Percentiles rank a stretch among this genome's conserved stretches.
phyloP scores from a whole-genome alignment of 1,140 invertebrate species.

The Drosophila takahashii region DNA sequence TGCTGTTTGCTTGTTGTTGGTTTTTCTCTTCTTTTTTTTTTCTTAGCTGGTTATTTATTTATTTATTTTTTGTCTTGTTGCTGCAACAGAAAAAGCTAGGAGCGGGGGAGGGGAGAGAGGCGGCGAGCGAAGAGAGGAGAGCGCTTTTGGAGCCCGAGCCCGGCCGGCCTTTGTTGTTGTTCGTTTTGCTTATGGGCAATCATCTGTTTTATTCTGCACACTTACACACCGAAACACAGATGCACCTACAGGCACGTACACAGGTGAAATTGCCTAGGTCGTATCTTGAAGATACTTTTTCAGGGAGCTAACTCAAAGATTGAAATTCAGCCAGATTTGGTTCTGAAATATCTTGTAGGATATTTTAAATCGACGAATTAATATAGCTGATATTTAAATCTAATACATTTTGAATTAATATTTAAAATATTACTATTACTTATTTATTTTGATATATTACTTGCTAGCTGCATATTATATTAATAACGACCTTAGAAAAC shows the following conservation, averaged over 20 bases:
- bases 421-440: too few species aligned
- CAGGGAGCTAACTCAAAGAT: too few species aligned
- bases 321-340: not conserved
- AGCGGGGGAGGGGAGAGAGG: constrained; percentile 18
- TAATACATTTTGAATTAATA: too few species aligned
- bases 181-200: constrained; percentile 78
- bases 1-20: constrained; percentile 64
- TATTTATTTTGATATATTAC: too few species aligned
- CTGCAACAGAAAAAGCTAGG: constrained; percentile 45
- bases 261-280: constrained; percentile 15
- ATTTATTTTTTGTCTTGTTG: constrained; percentile 71
- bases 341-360: too few species aligned
- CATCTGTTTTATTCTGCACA: constrained; percentile 80
- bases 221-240: constrained; percentile 29
- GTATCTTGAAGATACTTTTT: not conserved
- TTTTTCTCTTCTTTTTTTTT: constrained; percentile 44
- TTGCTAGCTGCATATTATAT: too few species aligned
- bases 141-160: too few species aligned
- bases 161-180: constrained; percentile 58
- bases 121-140: constrained; percentile 31
- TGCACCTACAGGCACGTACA: constrained; percentile 40
- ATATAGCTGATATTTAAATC: too few species aligned
- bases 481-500: not conserved
- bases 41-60: constrained; percentile 65
- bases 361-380: too few species aligned